A percentile compares a stretch with the other conserved stretches of the same genome.
Evolutionary conservation across 1,140 invertebrate genomes (phyloP).

Genomic region (Pseudobourletiella spinata): DNA sequence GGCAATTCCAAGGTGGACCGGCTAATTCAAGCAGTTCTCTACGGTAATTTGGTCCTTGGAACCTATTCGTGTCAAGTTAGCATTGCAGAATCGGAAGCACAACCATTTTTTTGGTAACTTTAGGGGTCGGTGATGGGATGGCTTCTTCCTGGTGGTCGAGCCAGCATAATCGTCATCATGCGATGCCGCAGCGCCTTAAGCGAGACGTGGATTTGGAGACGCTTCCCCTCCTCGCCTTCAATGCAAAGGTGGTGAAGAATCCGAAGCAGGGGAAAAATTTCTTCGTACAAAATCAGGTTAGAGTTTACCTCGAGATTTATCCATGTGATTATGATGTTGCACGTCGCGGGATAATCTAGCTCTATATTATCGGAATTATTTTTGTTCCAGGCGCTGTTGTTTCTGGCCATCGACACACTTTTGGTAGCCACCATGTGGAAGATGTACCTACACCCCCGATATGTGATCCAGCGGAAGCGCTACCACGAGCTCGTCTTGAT

Average conservation of each 20-base stretch:
- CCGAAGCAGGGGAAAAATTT: conserved; percentile 28
- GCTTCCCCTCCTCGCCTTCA: conserved; percentile 33
- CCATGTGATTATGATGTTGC: not conserved
- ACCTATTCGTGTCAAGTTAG: too few relatives aligned
- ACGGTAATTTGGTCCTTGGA: conserved; percentile 11
- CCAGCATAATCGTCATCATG: conserved; percentile 35
- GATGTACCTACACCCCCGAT: conserved; percentile 31
- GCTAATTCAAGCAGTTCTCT: conserved; percentile 29
- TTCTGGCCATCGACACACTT: conserved; percentile 31
- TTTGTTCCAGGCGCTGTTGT: conserved; percentile 15
- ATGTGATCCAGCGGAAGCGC: conserved; percentile 15
- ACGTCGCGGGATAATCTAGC: not conserved
- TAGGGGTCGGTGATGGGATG: conserved; percentile 21
- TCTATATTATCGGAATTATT: too few relatives aligned
- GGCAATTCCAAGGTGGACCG: conserved; percentile 32
- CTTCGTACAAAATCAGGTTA: conserved; percentile 35
- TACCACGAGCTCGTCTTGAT: conserved; percentile 28
- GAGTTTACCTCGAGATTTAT: too few relatives aligned
- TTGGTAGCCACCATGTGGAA: conserved; percentile 34
- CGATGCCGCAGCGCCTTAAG: conserved; percentile 33
- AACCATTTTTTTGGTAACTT: not conserved
- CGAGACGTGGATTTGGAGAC: conserved; percentile 35
- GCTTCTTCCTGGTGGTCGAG: conserved; percentile 29
- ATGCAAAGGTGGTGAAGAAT: conserved; percentile 29
- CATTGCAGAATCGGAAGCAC: too few relatives aligned